Conservation (phyloP, 2,797 vertebrate genomes). For the Schizopygopsis pylzovi region DNA sequence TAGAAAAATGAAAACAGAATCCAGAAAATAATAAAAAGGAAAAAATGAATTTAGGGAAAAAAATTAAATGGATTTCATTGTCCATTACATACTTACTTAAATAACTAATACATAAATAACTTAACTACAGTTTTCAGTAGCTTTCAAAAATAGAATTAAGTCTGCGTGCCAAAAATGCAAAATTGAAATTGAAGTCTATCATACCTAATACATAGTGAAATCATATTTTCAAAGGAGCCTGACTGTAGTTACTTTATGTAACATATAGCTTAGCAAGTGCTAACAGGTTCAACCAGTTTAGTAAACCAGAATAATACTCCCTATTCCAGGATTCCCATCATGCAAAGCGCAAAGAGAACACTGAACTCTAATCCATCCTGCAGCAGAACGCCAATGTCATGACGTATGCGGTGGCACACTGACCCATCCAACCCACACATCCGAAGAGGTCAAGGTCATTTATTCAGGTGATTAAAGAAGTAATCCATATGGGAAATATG, state of each 20-base stretch:
- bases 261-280: neutral
- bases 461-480: slow-evolving; percentile 40
- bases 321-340: slow-evolving; percentile 13
- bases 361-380: slow-evolving; percentile 16
- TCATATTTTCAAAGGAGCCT: neutral
- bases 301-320: neutral
- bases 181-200: neutral
- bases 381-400: slow-evolving; percentile 16
- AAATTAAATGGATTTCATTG: too few species aligned
- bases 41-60: too few species aligned
- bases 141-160: neutral
- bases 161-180: neutral
- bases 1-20: too few species aligned
- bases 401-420: slow-evolving; percentile 4
- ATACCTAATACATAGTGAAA: neutral
- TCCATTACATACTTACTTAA: too few species aligned
- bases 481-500: slow-evolving; percentile 35
- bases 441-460: slow-evolving; percentile 42
- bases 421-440: slow-evolving; percentile 33
- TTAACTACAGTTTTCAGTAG: neutral
- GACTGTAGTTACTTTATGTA: neutral
- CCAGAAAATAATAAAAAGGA: too few species aligned
- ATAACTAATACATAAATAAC: too few species aligned
- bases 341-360: slow-evolving; percentile 16
- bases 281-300: slow-evolving; percentile 2